Evolutionary conservation across 23 tunicate species (phyloP).

Genomic region (Botrylloides violaceus): DNA sequence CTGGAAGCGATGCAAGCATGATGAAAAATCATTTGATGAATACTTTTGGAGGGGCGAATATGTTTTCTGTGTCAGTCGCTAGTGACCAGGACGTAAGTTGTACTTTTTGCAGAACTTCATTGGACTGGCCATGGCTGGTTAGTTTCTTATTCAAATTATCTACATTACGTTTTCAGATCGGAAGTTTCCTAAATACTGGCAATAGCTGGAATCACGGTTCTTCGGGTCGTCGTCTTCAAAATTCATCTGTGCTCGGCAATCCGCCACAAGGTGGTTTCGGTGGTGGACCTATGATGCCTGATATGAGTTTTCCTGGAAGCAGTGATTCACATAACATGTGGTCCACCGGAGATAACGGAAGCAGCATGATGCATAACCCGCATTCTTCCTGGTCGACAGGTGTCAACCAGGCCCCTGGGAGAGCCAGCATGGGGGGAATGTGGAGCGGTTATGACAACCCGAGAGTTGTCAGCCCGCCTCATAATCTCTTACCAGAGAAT

Average conservation of each 20-base stretch:
- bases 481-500: constrained; percentile 78
- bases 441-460: constrained; percentile 70
- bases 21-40: constrained; percentile 68
- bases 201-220: constrained; percentile 17
- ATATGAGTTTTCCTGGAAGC: constrained; percentile 13
- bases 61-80: constrained; percentile 72
- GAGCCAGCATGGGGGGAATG: constrained; percentile 6
- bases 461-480: constrained; percentile 76
- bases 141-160: too few species aligned
- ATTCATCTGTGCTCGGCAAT: neutral
- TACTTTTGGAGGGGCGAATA: constrained; percentile 58
- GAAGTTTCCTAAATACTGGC: neutral
- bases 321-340: constrained; percentile 33
- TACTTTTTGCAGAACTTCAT: neutral
- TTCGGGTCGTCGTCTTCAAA: constrained; percentile 5
- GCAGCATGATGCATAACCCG: constrained; percentile 9
- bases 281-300: constrained; percentile 15
- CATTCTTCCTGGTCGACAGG: constrained; percentile 19
- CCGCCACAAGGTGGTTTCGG: neutral
- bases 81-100: constrained; percentile 69
- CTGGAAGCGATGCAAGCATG: constrained; percentile 54
- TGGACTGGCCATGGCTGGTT: too few species aligned
- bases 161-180: neutral
- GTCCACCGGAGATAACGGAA: constrained; percentile 25
- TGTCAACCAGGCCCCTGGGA: constrained; percentile 10